phyloP scores from a whole-genome alignment of 2,113 vertebrate genomes.

The Ahaetulla prasina region DNA sequence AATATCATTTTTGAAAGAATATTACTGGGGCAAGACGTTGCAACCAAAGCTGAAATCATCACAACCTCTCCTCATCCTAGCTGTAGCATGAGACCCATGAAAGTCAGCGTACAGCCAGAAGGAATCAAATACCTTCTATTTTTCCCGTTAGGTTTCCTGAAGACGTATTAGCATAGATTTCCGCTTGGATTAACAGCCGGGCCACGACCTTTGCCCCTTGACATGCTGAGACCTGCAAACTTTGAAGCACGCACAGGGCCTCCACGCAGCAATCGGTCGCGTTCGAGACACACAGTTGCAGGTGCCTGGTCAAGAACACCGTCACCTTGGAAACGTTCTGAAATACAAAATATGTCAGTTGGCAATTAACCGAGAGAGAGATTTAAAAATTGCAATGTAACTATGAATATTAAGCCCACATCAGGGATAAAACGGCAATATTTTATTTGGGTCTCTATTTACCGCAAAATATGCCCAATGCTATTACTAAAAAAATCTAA shows the following conservation, averaged over 20 bases:
- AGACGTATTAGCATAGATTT: slow-evolving; percentile 75
- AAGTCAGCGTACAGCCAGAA: not conserved
- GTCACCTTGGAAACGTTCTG: slow-evolving; percentile 70
- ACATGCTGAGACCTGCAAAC: slow-evolving; percentile 80
- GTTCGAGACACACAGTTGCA: slow-evolving; percentile 67
- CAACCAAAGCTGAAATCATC: not conserved
- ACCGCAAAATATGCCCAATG: not conserved
- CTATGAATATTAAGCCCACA: not conserved
- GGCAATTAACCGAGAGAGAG: not conserved
- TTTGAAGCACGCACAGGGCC: slow-evolving; percentile 75
- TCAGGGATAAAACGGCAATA: not conserved
- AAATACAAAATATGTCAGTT: slow-evolving; percentile 10
- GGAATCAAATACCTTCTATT: not conserved
- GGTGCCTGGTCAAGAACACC: slow-evolving; percentile 62
- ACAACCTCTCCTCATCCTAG: not conserved
- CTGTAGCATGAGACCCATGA: not conserved
- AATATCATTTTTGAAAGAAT: not conserved
- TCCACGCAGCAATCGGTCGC: slow-evolving; percentile 69
- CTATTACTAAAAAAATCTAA: no score
- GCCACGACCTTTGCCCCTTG: slow-evolving; percentile 54
- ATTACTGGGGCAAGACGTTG: not conserved
- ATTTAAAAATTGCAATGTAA: not conserved
- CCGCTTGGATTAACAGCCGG: slow-evolving; percentile 79
- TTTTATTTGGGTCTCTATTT: not conserved
- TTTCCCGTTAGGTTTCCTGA: slow-evolving; percentile 30